Conservation (phyloP, 2,888 invertebrate species). For the Drosophila monieri region DNA sequence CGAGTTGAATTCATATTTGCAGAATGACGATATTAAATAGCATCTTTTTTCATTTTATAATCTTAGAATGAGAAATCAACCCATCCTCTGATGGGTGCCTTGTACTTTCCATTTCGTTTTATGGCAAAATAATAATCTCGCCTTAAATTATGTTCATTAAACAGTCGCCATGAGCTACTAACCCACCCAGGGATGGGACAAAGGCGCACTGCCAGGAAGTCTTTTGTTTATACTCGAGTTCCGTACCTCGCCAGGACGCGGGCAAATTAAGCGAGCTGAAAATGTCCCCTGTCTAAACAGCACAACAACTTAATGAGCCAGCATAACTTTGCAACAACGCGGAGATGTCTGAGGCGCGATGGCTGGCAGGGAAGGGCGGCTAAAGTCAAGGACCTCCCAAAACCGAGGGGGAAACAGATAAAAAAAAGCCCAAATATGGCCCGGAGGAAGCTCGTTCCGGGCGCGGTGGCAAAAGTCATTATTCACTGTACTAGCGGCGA, state of each 20-base stretch:
- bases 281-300: constrained; percentile 79
- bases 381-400: constrained; percentile 36
- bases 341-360: constrained; percentile 16
- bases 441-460: constrained; percentile 52
- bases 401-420: constrained; percentile 45
- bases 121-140: constrained; percentile 72
- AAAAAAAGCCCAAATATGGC: constrained; percentile 69
- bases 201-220: constrained; percentile 64
- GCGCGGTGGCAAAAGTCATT: constrained; percentile 72
- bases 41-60: not conserved
- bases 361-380: constrained; percentile 4
- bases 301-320: constrained; percentile 81
- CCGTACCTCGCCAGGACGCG: constrained; percentile 36
- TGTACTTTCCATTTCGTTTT: constrained; percentile 75
- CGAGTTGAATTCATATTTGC: not conserved
- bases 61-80: constrained; percentile 18
- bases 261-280: constrained; percentile 79
- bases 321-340: constrained; percentile 75
- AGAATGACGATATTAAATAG: not conserved
- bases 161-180: constrained; percentile 66
- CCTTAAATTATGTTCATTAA: constrained; percentile 78
- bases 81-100: constrained; percentile 30
- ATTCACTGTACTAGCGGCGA: constrained; percentile 75
- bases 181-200: constrained; percentile 35
- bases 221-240: constrained; percentile 69